Evolutionary conservation across 2,797 vertebrate genomes (phyloP).

Genomic region (Lerista edwardsae): DNA sequence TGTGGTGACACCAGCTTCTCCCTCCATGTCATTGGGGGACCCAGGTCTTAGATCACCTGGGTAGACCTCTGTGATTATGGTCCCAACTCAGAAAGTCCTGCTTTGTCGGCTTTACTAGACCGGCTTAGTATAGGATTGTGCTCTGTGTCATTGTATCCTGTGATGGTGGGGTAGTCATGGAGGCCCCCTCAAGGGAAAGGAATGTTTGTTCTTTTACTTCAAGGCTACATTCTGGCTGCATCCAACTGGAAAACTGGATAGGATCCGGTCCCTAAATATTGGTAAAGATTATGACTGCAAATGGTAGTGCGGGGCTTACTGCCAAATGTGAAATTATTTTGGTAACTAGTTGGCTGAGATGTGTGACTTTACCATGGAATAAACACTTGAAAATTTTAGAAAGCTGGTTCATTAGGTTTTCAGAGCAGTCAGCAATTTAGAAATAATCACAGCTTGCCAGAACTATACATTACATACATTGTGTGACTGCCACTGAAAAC

Average conservation of each 20-base stretch:
- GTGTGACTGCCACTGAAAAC: not conserved
- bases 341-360: not conserved
- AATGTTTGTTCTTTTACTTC: too few species aligned
- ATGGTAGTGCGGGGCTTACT: not conserved
- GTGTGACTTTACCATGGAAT: too few species aligned
- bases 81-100: not conserved
- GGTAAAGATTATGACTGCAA: not conserved
- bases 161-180: too few species aligned
- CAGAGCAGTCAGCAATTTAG: not conserved
- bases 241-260: too few species aligned
- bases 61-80: not conserved
- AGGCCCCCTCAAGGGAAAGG: too few species aligned
- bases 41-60: not conserved
- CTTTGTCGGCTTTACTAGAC: too few species aligned
- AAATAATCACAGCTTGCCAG: not conserved
- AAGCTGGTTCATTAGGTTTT: too few species aligned
- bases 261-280: too few species aligned
- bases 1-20: not conserved
- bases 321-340: not conserved
- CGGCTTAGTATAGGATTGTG: too few species aligned
- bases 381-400: not conserved
- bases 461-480: not conserved
- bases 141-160: too few species aligned
- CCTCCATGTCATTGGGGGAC: not conserved
- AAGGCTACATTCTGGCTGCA: too few species aligned